Base-by-base conservation (phyloP, 2,888 invertebrate species). In the Eupithecia pulchellata region DNA sequence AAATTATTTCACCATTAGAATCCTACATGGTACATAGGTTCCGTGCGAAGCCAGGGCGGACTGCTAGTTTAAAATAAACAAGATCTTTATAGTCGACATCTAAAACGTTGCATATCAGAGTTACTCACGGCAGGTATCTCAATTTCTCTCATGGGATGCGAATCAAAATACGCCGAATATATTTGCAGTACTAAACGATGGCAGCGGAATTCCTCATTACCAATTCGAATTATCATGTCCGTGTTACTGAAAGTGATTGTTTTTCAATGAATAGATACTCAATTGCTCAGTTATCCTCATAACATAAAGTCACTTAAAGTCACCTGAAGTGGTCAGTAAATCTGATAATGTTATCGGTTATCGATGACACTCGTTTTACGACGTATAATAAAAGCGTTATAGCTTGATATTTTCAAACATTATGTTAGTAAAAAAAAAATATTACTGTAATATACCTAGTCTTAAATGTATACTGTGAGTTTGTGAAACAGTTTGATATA, bases 121-220 rank as follows among this genome's bases (percentile, higher is more conserved):
- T 20, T n/a, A 61, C 92, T 89, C 81, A 93, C 94, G 36, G 77
- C 67, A 5, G 92, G 89, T 36, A 94, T 74, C 69, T 93, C 90
- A 32, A 93, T 85, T 81, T 90, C 89, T 74, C 80, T 82, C 52
- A 86, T 81, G 32, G 78, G 78, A 71, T 89, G 92, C 77, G 83
- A 86, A 73, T 96, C 96, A 80, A 97, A 96, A 78, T 95, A 96
- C 32, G 92, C 86, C 1, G 96, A 96, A 85, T 97, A 97, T 77
- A 96, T 95, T 84, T 97, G 96, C 4, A 97, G 89, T 2, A 97
- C 96, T 32, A 97, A 92, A 30, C 95, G 92, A 83, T 97, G 97
- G 83, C 96, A 97, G 75, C 95, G 95, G 79, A 96, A 96, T 81
- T 96, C 95, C 79, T 96, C 95, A 72, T 95, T 92, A 17, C 95